Conservation (phyloP, 2,888 invertebrate species). For the Temnothorax unifasciatus region DNA sequence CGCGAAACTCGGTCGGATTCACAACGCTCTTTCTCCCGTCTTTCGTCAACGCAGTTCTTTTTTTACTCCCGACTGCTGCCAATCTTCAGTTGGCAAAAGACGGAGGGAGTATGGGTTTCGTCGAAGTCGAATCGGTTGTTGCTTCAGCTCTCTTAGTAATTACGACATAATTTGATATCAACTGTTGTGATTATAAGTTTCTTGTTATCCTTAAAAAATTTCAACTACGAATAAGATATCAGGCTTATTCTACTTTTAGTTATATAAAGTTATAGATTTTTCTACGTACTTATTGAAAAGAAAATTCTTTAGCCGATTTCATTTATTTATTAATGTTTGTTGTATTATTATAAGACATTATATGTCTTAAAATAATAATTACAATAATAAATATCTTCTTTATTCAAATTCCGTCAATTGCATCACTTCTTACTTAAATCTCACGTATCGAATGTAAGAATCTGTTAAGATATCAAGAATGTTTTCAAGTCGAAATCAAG, state of each 20-base stretch:
- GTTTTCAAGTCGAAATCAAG: too few relatives aligned
- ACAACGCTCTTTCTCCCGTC: neutral
- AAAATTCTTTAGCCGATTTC: neutral
- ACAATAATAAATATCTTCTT: slow-evolving; percentile 1
- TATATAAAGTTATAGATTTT: neutral
- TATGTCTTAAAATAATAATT: neutral
- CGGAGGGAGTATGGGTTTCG: neutral
- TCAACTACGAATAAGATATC: neutral
- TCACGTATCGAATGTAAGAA: neutral
- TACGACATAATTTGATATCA: too few relatives aligned
- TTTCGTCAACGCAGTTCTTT: neutral
- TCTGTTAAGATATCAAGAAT: neutral
- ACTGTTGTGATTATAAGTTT: too few relatives aligned
- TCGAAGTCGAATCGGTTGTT: neutral
- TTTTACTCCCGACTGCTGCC: neutral
- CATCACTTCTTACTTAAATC: neutral
- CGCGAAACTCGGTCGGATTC: slow-evolving; percentile 26
- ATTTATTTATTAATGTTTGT: too few relatives aligned
- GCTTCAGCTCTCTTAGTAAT: neutral
- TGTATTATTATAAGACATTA: neutral
- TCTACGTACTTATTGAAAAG: neutral
- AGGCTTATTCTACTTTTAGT: neutral
- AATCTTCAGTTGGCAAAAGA: neutral
- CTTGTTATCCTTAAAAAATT: neutral
- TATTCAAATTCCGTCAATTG: neutral